Percentiles rank a stretch among this genome's conserved stretches.
Conservation (phyloP, 2,797 vertebrate genomes). For the Alectoris magna region DNA sequence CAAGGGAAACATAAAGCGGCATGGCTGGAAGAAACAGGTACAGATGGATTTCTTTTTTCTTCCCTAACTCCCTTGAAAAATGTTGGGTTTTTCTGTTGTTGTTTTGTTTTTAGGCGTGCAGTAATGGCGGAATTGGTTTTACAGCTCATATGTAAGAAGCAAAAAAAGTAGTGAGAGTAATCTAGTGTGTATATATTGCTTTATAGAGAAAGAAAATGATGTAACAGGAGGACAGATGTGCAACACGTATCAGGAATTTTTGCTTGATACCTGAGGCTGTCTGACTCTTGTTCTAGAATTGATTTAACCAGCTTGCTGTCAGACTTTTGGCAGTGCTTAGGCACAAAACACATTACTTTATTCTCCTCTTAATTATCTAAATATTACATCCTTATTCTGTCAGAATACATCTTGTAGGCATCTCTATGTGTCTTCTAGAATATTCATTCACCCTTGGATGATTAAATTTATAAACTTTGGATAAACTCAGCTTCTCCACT, state of each 20-base stretch:
- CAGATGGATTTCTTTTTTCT: background rate
- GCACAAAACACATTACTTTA: background rate
- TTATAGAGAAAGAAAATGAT: too few species aligned
- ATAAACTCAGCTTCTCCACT: background rate
- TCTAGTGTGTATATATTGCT: background rate
- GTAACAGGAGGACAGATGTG: too few species aligned
- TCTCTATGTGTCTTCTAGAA: background rate
- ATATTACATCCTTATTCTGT: background rate
- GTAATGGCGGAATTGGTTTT: background rate
- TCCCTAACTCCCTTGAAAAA: background rate
- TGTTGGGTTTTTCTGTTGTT: too few species aligned
- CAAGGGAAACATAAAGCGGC: conserved; percentile 95
- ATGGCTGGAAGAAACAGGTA: conserved; percentile 99
- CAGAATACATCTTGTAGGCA: background rate
- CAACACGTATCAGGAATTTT: background rate
- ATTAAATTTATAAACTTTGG: background rate
- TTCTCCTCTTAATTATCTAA: background rate
- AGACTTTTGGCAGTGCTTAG: background rate
- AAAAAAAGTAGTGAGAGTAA: background rate
- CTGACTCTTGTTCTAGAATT: background rate
- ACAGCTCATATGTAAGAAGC: conserved; percentile 10
- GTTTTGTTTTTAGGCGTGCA: background rate
- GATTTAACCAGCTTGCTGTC: background rate
- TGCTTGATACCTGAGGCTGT: background rate
- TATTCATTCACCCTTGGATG: background rate